Conservation (phyloP, 2,113 vertebrate genomes). For the Xenus cinereus region DNA sequence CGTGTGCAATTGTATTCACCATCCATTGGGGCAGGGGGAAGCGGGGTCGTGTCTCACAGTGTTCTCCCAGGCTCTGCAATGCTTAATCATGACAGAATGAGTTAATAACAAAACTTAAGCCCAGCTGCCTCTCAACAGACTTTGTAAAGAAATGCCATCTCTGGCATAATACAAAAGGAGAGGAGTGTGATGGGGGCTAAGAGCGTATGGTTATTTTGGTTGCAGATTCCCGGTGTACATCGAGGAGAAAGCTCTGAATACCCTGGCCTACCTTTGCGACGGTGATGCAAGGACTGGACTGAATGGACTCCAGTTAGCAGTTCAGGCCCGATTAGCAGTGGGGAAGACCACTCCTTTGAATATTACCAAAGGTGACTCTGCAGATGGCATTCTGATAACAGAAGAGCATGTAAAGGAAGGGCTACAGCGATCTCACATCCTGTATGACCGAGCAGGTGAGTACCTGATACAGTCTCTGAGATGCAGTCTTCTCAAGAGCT, state of each 20-base stretch:
- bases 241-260: conserved; percentile 89
- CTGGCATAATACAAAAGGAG: neutral
- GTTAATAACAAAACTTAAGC: neutral
- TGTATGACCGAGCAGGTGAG: conserved; percentile 95
- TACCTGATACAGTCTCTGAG: neutral
- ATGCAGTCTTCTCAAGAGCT: neutral
- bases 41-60: neutral
- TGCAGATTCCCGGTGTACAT: conserved; percentile 81
- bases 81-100: neutral
- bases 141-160: neutral
- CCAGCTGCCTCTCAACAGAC: neutral
- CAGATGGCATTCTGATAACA: conserved; percentile 76
- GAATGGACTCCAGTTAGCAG: conserved; percentile 90
- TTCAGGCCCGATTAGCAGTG: conserved; percentile 82
- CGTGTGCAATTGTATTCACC: neutral
- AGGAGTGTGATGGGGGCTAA: neutral
- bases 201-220: conserved; percentile 4
- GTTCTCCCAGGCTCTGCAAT: neutral
- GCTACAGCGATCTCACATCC: conserved; percentile 92
- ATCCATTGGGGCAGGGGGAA: neutral
- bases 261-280: conserved; percentile 89
- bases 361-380: neutral
- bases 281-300: conserved; percentile 90
- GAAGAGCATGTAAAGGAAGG: conserved; percentile 93
- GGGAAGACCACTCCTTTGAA: conserved; percentile 34